Conservation (phyloP, 1,140 invertebrate genomes). For the Protaetia brevitarsis region DNA sequence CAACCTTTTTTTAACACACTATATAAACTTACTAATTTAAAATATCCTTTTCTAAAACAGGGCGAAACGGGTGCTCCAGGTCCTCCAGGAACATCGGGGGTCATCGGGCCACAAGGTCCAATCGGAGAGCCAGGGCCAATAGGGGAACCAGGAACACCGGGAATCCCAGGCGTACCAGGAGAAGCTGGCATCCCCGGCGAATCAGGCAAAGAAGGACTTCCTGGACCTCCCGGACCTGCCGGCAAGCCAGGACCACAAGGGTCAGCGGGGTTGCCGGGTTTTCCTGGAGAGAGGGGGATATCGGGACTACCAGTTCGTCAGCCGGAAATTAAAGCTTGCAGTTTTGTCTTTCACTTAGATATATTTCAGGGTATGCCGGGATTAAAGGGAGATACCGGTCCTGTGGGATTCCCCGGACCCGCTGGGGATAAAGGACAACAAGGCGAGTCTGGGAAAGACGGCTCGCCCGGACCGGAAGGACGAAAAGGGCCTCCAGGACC, state of each 20-base stretch:
- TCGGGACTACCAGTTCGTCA: constrained; percentile 59
- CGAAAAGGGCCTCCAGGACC: constrained; percentile 62
- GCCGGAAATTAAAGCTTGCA: not conserved
- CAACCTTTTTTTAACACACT: no score
- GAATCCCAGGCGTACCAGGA: constrained; percentile 61
- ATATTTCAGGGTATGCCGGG: constrained; percentile 59
- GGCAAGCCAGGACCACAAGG: constrained; percentile 65
- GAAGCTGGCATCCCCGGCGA: constrained; percentile 66
- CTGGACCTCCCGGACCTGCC: constrained; percentile 60
- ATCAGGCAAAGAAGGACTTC: constrained; percentile 63
- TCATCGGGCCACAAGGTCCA: constrained; percentile 62
- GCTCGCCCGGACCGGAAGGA: constrained; percentile 61
- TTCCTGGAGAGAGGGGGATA: constrained; percentile 65
- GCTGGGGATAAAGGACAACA: constrained; percentile 67
- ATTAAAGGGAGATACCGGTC: constrained; percentile 67
- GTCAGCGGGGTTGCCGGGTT: constrained; percentile 62
- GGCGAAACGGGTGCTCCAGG: constrained; percentile 66
- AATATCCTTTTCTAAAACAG: constrained; percentile 48
- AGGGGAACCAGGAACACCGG: constrained; percentile 63
- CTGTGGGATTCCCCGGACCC: constrained; percentile 57
- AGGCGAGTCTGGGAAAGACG: constrained; percentile 63
- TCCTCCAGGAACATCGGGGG: constrained; percentile 61
- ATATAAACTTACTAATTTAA: no score
- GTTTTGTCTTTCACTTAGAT: not conserved
- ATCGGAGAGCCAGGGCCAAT: constrained; percentile 64